phyloP scores from a whole-genome alignment of 2,888 invertebrate genomes.

The Hypena proboscidalis region DNA sequence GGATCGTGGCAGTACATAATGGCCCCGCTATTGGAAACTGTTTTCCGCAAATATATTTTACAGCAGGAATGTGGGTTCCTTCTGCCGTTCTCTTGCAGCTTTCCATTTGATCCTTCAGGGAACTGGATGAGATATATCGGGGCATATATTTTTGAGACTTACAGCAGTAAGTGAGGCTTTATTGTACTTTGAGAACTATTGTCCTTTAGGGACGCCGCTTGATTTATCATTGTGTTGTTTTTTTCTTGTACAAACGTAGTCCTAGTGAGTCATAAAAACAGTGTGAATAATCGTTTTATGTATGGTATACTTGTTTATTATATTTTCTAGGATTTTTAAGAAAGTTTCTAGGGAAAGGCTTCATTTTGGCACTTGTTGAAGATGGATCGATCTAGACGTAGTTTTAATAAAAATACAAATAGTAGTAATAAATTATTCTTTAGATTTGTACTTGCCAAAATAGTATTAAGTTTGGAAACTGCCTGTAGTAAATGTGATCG shows the following conservation, averaged over 20 bases:
- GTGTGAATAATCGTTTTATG: no score
- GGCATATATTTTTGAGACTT: slow-evolving; percentile 56
- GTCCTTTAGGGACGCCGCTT: slow-evolving; percentile 35
- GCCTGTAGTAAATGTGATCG: no score
- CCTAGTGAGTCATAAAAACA: no score
- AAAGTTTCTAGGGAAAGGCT: no score
- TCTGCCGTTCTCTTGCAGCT: slow-evolving; percentile 57
- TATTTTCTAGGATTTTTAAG: no score
- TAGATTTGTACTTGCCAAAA: no score
- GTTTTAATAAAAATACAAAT: no score
- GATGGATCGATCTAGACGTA: no score
- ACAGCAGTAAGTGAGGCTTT: slow-evolving; percentile 55
- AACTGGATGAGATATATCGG: slow-evolving; percentile 55
- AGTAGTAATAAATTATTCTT: no score
- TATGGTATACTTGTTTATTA: no score
- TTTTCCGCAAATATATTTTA: slow-evolving; percentile 48
- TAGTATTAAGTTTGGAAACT: no score
- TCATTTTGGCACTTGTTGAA: no score
- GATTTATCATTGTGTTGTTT: slow-evolving; percentile 35
- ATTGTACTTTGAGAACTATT: slow-evolving; percentile 35
- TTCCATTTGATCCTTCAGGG: slow-evolving; percentile 54
- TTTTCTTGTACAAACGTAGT: slow-evolving; percentile 16
- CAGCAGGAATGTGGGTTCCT: slow-evolving; percentile 48
- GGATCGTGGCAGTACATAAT: slow-evolving; percentile 54
- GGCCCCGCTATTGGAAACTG: slow-evolving; percentile 47